Percentiles rank a stretch among this genome's conserved stretches.
Evolutionary conservation across 2,113 vertebrate species (phyloP).

Genomic region (Neotragus moschatus): DNA sequence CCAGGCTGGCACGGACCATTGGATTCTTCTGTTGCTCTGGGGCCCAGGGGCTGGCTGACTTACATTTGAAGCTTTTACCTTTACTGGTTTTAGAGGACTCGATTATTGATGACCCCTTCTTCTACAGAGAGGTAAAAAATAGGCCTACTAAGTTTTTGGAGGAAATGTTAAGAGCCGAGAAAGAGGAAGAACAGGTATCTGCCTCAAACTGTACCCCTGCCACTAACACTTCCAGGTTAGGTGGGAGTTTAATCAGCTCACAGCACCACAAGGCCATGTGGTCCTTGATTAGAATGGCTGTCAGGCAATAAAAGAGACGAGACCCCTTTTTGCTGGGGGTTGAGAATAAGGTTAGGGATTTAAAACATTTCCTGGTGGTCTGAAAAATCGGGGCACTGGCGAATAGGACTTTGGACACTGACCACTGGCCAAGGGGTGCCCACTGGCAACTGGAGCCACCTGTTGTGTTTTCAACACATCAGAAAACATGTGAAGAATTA

Average conservation of each 20-base stretch:
- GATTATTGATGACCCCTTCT: neutral
- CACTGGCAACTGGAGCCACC: neutral
- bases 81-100: neutral
- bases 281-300: neutral
- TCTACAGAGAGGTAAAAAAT: neutral
- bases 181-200: neutral
- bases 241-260: no score
- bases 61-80: neutral
- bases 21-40: neutral
- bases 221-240: neutral
- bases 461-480: constrained; percentile 59
- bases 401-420: neutral
- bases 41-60: neutral
- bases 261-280: neutral
- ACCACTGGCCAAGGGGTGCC: neutral
- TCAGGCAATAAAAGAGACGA: fast-evolving
- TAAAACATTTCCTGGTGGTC: neutral
- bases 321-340: neutral
- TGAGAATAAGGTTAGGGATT: neutral
- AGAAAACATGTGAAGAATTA: constrained; percentile 47
- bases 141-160: neutral
- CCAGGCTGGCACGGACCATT: neutral
- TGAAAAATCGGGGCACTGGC: neutral
- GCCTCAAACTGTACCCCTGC: neutral
- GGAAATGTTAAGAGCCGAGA: neutral